Evolutionary conservation across 2,888 invertebrate genomes (phyloP).

Genomic region (Gastrophysa polygoni): DNA sequence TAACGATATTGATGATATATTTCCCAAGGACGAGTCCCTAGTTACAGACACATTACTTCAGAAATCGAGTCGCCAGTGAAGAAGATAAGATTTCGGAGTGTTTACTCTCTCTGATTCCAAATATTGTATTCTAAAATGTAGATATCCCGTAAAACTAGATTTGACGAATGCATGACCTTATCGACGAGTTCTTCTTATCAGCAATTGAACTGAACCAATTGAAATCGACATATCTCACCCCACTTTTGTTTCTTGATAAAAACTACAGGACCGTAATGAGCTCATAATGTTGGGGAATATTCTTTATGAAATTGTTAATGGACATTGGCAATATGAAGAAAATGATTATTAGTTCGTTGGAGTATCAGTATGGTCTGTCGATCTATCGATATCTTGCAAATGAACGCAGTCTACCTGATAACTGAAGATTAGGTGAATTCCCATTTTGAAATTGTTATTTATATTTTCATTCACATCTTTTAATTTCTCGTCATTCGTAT

Average conservation of each 20-base stretch:
- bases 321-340: too few species aligned
- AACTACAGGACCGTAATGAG: conserved; percentile 22
- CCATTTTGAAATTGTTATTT: too few species aligned
- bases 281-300: neutral
- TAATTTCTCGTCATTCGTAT: too few species aligned
- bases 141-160: conserved; percentile 11
- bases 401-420: too few species aligned
- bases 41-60: neutral
- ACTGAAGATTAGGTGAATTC: too few species aligned
- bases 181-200: conserved; percentile 45
- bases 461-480: too few species aligned
- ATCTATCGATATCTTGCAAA: too few species aligned
- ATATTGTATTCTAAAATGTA: conserved; percentile 17
- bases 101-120: conserved; percentile 21
- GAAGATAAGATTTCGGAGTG: conserved; percentile 13
- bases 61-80: neutral
- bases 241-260: conserved; percentile 38
- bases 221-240: conserved; percentile 46
- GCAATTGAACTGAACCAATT: conserved; percentile 51
- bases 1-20: too few species aligned
- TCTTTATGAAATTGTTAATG: too few species aligned
- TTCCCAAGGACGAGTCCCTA: neutral
- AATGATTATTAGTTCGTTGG: too few species aligned
- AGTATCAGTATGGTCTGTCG: too few species aligned
- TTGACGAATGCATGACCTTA: conserved; percentile 26